phyloP scores from a whole-genome alignment of 2,113 vertebrate genomes.

The Tetrao urogallus region DNA sequence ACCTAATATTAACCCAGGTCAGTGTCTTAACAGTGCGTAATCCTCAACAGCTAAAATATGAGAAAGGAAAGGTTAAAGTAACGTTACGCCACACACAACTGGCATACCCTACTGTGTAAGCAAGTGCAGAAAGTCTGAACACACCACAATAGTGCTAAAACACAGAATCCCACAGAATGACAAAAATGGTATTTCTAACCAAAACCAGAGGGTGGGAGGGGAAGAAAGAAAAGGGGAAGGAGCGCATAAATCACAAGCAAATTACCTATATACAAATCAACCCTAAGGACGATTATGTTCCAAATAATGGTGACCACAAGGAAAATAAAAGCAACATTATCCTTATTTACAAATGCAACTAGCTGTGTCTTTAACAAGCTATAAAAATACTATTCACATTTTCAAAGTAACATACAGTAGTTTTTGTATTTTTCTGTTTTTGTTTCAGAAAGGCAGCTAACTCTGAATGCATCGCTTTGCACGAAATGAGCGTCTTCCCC shows the following conservation, averaged over 20 bases:
- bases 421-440: conserved; percentile 69
- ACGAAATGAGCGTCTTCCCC: conserved; percentile 65
- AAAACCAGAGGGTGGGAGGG: conserved; percentile 73
- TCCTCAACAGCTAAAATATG: conserved; percentile 79
- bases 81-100: conserved; percentile 76
- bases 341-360: conserved; percentile 92
- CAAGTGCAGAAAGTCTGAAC: conserved; percentile 84
- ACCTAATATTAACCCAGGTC: conserved; percentile 82
- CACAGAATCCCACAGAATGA: conserved; percentile 84
- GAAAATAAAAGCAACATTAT: conserved; percentile 82
- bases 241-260: conserved; percentile 83
- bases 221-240: conserved; percentile 57
- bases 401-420: conserved; percentile 91
- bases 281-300: conserved; percentile 84
- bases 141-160: conserved; percentile 86
- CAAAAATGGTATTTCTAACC: conserved; percentile 75
- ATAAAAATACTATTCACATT: conserved; percentile 99
- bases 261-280: conserved; percentile 93
- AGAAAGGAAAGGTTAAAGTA: conserved; percentile 76
- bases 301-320: conserved; percentile 83
- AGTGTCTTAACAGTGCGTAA: conserved; percentile 81
- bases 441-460: conserved; percentile 85
- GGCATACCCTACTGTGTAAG: conserved; percentile 86
- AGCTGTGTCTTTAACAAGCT: conserved; percentile 88
- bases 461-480: conserved; percentile 78